These are phyloP conservation scores for Mantis religiosa DNA, from an alignment of 2,888 invertebrate species.

Conservation along the genomic window DNA sequence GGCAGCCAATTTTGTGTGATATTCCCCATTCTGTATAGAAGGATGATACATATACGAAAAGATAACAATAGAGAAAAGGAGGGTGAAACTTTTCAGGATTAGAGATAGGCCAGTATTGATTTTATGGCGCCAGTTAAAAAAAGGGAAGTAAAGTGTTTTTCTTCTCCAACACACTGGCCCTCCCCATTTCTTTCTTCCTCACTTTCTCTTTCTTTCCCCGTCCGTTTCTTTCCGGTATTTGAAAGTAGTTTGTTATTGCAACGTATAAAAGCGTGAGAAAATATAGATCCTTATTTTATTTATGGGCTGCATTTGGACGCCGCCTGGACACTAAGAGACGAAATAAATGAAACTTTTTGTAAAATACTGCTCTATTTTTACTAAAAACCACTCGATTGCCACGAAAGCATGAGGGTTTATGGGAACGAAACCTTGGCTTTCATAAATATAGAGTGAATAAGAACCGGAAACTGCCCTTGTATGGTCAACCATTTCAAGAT, in stretches of 20 bases:
- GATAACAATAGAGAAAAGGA: background rate
- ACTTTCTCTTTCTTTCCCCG: background rate
- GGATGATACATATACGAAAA: background rate
- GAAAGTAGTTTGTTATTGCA: background rate
- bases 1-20: too few species aligned
- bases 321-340: background rate
- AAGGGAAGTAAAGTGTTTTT: background rate
- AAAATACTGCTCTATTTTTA: background rate
- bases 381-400: background rate
- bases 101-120: background rate
- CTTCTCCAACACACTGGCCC: background rate
- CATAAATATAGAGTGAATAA: background rate
- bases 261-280: background rate
- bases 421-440: background rate
- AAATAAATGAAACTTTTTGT: background rate
- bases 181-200: background rate
- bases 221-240: background rate
- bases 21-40: background rate
- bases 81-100: background rate
- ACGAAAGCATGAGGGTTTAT: background rate
- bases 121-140: background rate
- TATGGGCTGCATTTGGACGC: background rate
- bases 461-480: background rate
- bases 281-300: background rate
- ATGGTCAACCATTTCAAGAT: background rate